These are phyloP conservation scores for Pheosia tremula DNA, from an alignment of 2,888 invertebrate species.

Conservation along the genomic window DNA sequence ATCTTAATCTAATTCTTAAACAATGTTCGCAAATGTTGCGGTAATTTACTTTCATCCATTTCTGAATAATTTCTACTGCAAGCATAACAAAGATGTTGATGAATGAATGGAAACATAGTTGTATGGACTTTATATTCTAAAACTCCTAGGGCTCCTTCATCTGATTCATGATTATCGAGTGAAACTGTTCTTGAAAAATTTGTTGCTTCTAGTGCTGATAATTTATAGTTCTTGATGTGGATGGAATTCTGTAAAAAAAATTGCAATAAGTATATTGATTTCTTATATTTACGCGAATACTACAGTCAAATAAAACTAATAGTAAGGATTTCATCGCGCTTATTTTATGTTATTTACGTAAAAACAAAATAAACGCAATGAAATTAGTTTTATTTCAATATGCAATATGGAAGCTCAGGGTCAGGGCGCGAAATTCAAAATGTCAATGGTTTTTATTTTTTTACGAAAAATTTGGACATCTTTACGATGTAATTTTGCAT, in stretches of 20 bases:
- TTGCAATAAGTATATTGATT: constrained; percentile 13
- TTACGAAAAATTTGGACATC: too few species aligned
- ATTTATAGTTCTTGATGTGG: constrained; percentile 60
- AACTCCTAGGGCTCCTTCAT: constrained; percentile 18
- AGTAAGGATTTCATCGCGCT: too few species aligned
- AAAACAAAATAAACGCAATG: too few species aligned
- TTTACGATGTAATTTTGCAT: too few species aligned
- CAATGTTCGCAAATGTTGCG: constrained; percentile 28
- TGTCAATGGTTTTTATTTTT: too few species aligned
- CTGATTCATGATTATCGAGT: constrained; percentile 26
- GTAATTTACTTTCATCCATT: constrained; percentile 44
- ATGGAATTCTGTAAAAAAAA: constrained; percentile 79
- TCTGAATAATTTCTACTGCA: constrained; percentile 70
- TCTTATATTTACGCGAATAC: too few species aligned
- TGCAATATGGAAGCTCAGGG: too few species aligned
- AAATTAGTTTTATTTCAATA: too few species aligned
- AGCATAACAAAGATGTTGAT: constrained; percentile 65
- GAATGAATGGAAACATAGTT: constrained; percentile 61
- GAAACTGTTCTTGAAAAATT: constrained; percentile 83
- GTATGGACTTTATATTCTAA: constrained; percentile 26
- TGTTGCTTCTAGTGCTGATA: constrained; percentile 86
- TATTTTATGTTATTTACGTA: too few species aligned
- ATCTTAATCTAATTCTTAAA: constrained; percentile 7
- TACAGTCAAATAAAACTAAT: too few species aligned
- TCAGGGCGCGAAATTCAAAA: too few species aligned